phyloP scores from a whole-genome alignment of 2,888 invertebrate genomes.

The Agriopis marginaria region DNA sequence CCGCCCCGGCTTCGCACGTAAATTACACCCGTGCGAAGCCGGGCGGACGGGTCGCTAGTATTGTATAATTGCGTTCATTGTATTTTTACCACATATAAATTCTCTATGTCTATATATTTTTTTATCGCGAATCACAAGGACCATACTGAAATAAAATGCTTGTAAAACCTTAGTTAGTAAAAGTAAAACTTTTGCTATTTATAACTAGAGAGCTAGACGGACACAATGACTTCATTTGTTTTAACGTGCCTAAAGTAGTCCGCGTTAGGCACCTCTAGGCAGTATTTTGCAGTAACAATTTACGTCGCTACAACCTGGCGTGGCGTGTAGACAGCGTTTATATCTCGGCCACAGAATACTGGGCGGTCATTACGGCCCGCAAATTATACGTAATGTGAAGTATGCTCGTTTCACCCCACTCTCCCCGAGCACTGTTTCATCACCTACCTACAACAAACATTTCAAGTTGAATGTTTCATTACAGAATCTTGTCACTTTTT shows the following conservation, averaged over 20 bases:
- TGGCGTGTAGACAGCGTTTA: background rate
- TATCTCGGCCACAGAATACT: constrained; percentile 6
- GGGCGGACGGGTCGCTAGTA: too few species aligned
- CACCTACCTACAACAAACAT: background rate
- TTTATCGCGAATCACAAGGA: too few species aligned
- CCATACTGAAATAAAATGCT: too few species aligned
- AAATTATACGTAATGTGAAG: constrained; percentile 28
- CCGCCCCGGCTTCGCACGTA: too few species aligned
- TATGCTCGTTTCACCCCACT: constrained; percentile 1
- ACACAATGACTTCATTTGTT: too few species aligned
- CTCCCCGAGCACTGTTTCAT: background rate
- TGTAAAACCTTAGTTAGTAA: too few species aligned
- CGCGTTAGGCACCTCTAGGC: background rate
- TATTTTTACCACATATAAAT: too few species aligned
- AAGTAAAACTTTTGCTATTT: background rate
- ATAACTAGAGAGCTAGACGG: too few species aligned
- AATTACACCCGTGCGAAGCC: too few species aligned
- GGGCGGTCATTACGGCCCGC: constrained; percentile 21
- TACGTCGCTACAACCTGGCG: background rate
- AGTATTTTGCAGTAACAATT: background rate
- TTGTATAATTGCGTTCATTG: too few species aligned
- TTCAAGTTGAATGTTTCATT: background rate
- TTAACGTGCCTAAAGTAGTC: too few species aligned
- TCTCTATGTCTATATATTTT: too few species aligned
- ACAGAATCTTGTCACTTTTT: background rate